Percentiles rank a stretch among this genome's conserved stretches.
Evolutionary conservation across 2,888 invertebrate genomes (phyloP).

Genomic region (Papilio protenor): DNA sequence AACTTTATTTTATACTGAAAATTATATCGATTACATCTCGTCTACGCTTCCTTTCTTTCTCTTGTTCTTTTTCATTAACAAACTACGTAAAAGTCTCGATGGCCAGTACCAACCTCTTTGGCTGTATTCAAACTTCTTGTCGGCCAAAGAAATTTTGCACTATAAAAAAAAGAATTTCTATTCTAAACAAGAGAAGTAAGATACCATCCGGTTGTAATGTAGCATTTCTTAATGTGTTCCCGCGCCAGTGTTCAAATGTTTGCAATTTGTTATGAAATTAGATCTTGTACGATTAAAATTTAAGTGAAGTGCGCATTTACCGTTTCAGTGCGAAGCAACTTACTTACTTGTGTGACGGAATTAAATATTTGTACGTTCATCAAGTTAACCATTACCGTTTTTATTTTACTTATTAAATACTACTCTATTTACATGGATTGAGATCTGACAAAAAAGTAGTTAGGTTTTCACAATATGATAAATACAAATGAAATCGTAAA

Average conservation of each 20-base stretch:
- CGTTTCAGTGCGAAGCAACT: background rate
- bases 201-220: background rate
- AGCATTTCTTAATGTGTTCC: conserved; percentile 18
- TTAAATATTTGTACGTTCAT: background rate
- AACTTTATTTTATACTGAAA: no score
- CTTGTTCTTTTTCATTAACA: no score
- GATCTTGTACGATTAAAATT: conserved; percentile 21
- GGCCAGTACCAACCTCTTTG: no score
- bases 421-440: no score
- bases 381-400: background rate
- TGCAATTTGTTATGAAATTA: conserved; percentile 30
- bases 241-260: conserved; percentile 22
- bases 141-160: background rate
- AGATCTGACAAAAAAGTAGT: no score
- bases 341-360: background rate
- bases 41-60: no score
- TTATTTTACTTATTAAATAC: background rate
- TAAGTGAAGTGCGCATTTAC: background rate
- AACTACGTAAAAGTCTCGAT: no score
- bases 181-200: background rate
- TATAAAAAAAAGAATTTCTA: background rate
- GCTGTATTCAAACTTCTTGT: no score
- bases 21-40: no score
- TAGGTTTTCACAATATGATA: no score
- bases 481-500: no score